Evolutionary conservation across 2,113 vertebrate genomes (phyloP), one percentile per base, ranked within the genome.

Genomic region (Puma concolor): DNA sequence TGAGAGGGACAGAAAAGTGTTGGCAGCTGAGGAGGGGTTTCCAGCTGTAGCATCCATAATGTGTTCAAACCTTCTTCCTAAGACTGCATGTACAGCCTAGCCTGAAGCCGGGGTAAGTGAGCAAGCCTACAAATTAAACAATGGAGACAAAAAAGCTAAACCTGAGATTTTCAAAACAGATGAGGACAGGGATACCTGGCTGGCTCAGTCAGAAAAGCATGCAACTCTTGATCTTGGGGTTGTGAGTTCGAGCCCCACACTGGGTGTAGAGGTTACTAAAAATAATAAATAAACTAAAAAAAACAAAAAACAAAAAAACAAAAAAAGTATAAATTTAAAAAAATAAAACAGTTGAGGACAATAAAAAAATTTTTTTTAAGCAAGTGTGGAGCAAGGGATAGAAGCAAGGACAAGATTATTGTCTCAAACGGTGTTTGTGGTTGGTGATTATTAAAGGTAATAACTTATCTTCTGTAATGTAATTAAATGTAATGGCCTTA

Each of bases 61-160:
- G 25, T 33, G 36, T 27, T 80, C 64, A 69, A 71, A 52, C 41
- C 7, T 21, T 67, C 88, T 69, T 33, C 77, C 48, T 23, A 12
- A 85, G 36, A 27, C 15, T 16, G 50, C 21, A 31, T 36, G 80
- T 21, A 36, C 0, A 12, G 33, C 52, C 57, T 14, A 2, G 13
- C 44, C 27, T 63, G 44, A 44, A 71, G 36, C 27, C 15, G 7
- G n/a, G 60, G 16, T 57, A 33, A 0, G 0, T 44, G 7, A 36
- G 38, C 50, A 36, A 79, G 74, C 4, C 16, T 31, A 5, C 3
- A 17, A 5, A 29, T 19, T 17, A 48, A 91, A 79, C 21, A 67
- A 2, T 2, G 0, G 14, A 72, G n/a, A 79, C 54, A 57, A 50
- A 19, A 84, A 87, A 48, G 69, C 63, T 10, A 72, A 54, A 66